Conservation (phyloP, 2,888 invertebrate species). For the Sussaba pulchella region DNA sequence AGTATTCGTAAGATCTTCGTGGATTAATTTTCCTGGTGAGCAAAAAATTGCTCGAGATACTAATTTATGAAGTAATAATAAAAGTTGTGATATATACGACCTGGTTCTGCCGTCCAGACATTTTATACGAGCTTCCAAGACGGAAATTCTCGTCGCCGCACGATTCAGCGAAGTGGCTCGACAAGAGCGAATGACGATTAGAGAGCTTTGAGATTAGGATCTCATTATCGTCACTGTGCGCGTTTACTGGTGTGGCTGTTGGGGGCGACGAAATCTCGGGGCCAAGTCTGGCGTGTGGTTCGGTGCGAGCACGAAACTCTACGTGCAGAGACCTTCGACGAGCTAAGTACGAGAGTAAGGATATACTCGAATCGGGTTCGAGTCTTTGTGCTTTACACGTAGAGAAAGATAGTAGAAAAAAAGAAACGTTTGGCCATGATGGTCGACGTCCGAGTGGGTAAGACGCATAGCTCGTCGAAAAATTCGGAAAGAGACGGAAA, state of each 20-base stretch:
- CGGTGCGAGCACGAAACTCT: conserved; percentile 48
- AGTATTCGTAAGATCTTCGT: background rate
- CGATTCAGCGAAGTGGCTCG: conserved; percentile 57
- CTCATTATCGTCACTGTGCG: conserved; percentile 50
- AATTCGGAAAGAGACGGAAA: conserved; percentile 54
- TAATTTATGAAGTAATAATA: conserved; percentile 10
- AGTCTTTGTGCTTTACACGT: conserved; percentile 40
- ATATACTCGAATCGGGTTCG: conserved; percentile 20
- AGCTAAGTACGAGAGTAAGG: background rate
- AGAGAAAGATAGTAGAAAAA: conserved; percentile 13
- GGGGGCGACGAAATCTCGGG: conserved; percentile 51
- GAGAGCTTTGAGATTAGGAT: conserved; percentile 66
- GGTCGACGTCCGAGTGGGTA: conserved; percentile 60
- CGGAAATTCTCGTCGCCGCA: conserved; percentile 54
- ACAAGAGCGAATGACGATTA: conserved; percentile 65
- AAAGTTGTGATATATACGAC: background rate
- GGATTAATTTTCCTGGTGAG: background rate
- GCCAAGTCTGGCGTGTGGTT: conserved; percentile 30
- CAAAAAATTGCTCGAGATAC: background rate
- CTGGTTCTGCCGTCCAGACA: conserved; percentile 1
- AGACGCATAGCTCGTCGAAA: conserved; percentile 58
- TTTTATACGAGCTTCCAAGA: conserved; percentile 15
- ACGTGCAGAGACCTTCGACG: conserved; percentile 2
- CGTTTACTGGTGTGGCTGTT: conserved; percentile 14
- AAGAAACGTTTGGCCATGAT: conserved; percentile 63